Conservation (phyloP, 2,797 vertebrate species). For the Tadarida brasiliensis region DNA sequence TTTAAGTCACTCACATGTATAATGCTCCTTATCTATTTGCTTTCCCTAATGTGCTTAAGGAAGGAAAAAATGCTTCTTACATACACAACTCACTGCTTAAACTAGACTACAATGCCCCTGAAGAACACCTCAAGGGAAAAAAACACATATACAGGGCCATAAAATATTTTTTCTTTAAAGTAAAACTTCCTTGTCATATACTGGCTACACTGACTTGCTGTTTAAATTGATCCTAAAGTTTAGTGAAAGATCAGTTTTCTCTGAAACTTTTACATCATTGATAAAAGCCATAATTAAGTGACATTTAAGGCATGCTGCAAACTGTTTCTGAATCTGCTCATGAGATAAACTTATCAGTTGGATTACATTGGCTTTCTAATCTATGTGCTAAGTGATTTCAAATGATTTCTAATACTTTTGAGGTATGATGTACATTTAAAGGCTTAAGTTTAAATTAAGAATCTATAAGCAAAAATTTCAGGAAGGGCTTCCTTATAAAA, state of each 20-base stretch:
- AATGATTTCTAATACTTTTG: conserved; percentile 58
- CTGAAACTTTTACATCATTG: conserved; percentile 32
- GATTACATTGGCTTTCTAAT: conserved; percentile 67
- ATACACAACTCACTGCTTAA: not conserved
- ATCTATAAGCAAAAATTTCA: conserved; percentile 62
- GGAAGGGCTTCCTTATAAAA: conserved; percentile 39
- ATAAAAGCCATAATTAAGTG: conserved; percentile 66
- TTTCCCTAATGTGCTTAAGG: conserved; percentile 32
- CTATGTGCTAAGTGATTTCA: conserved; percentile 52
- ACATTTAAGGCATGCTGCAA: conserved; percentile 49
- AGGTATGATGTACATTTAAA: conserved; percentile 51
- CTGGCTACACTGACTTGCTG: not conserved
- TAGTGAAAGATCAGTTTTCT: conserved; percentile 52
- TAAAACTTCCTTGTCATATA: conserved; percentile 39
- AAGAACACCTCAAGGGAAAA: conserved; percentile 30
- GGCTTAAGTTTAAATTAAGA: conserved; percentile 60
- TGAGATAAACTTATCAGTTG: conserved; percentile 59
- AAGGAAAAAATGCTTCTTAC: not conserved
- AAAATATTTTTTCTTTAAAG: conserved; percentile 52
- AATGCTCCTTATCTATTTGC: not conserved
- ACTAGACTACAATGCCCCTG: not conserved
- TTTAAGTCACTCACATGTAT: not conserved
- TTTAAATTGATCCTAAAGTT: conserved; percentile 56
- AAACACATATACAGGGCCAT: not conserved
- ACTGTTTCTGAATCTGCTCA: conserved; percentile 63